A percentile compares a stretch with the other conserved stretches of the same genome.
phyloP scores from a whole-genome alignment of 1,140 invertebrate genomes.

The Conus betulinus region DNA sequence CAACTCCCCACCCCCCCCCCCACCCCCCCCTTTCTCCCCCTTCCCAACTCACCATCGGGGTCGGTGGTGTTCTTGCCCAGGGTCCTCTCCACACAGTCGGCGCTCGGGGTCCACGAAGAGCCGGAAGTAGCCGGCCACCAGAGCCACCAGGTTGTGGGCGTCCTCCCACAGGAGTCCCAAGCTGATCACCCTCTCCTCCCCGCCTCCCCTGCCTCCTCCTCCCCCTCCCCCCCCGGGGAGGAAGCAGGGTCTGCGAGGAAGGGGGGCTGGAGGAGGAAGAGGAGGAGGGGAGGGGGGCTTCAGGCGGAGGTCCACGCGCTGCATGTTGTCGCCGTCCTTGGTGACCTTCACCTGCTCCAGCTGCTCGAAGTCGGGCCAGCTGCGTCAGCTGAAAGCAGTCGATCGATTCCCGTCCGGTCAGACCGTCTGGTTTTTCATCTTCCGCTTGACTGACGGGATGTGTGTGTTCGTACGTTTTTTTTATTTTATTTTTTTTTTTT shows the following conservation, averaged over 20 bases:
- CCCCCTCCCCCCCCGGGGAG: neutral
- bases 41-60: constrained; percentile 58
- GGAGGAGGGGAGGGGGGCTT: constrained; percentile 9
- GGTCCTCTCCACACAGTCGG: constrained; percentile 61
- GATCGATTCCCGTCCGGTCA: neutral
- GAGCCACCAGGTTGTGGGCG: constrained; percentile 87
- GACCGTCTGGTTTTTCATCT: too few relatives aligned
- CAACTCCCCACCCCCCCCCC: too few relatives aligned
- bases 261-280: neutral
- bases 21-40: too few relatives aligned
- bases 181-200: constrained; percentile 50
- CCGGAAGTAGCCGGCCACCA: constrained; percentile 86
- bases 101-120: constrained; percentile 77
- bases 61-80: constrained; percentile 64
- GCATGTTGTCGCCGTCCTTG: constrained; percentile 85
- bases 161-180: constrained; percentile 85
- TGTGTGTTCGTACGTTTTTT: too few relatives aligned
- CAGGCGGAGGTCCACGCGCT: constrained; percentile 74
- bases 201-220: too few relatives aligned
- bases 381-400: constrained; percentile 57
- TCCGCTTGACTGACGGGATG: too few relatives aligned
- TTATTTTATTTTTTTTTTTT: too few relatives aligned
- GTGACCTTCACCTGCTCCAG: constrained; percentile 84
- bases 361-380: constrained; percentile 87
- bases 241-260: neutral